A percentile compares a stretch with the other conserved stretches of the same genome.
phyloP scores from a whole-genome alignment of 2,888 invertebrate species.

The Lasioglossum figueresi region DNA sequence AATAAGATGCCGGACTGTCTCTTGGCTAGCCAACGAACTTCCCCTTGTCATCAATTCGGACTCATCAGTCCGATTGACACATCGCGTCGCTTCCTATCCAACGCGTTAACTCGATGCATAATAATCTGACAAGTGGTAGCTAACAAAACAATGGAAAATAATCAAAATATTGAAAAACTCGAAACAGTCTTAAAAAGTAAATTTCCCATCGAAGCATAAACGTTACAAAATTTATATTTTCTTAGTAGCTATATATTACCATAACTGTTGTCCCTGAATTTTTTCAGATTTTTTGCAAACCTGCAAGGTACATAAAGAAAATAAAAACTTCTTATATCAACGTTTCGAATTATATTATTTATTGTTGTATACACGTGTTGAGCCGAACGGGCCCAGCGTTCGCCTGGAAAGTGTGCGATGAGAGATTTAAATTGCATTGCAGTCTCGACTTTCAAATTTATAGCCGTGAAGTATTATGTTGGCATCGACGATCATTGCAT shows the following conservation, averaged over 20 bases:
- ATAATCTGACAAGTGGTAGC: neutral
- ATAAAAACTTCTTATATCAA: no score
- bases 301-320: neutral
- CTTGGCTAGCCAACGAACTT: conserved; percentile 53
- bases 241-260: neutral
- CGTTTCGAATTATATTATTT: neutral
- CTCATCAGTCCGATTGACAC: conserved; percentile 33
- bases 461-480: conserved; percentile 16
- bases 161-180: no score
- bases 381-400: neutral
- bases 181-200: neutral
- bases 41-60: conserved; percentile 48
- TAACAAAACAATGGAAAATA: no score
- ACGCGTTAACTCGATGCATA: neutral
- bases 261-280: neutral
- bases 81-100: neutral
- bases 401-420: neutral
- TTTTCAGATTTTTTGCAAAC: neutral
- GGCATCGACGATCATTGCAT: conserved; percentile 9
- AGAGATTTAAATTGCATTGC: neutral
- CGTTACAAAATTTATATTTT: neutral
- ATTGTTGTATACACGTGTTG: neutral
- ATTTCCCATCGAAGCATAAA: neutral
- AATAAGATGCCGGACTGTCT: conserved; percentile 52
- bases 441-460: neutral